Base-by-base conservation (phyloP, 1,140 invertebrate genomes). In the Drosophila dunni region DNA sequence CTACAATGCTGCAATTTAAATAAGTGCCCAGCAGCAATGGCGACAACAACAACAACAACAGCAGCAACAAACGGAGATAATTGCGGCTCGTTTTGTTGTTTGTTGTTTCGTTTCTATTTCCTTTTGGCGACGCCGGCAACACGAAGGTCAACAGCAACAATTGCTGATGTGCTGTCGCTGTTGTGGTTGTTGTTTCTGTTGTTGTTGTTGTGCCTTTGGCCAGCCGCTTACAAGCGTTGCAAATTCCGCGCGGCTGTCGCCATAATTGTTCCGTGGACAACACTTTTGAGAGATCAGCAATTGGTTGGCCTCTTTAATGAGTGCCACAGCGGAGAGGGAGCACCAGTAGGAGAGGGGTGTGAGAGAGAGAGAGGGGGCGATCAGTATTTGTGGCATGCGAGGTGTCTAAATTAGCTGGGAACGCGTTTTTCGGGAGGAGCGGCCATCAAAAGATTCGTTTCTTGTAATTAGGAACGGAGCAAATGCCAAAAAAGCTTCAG, bases 391-490 rank as follows among this genome's bases (percentile, higher is more conserved):
- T 56, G 83, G 88, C 78, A 90, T 90, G 78, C 75, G 83, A 90
- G 88, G 88, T 91, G 88, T 90, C 88, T 90, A 91, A 90, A 90
- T 90, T 90, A 88, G 80, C 79, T 89, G 84, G 78, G 85, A 89
- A 89, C 84, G 80, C 63, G 76, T 75, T 83, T 89, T 89, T 88
- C 80, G 84, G 84, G 57, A 78, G 79, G 74, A 76, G 71, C 70
- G 67, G 79, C 80, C 78, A 88, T 89, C 83, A 88, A 86, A 86
- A 89, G 83, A 36, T 24, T 51, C 67, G 73, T 42, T 42, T 42
- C 69, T 76, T 79, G 79, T 88, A 86, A 86, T 86, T 86, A 86
- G 79, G 78, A 64, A 40, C 72, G 72, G 80, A 67, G 54, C 74
- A 81, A 77, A 81, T 73, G 64, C 66, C 75, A 65, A 80, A 66